phyloP scores from a whole-genome alignment of 1,140 invertebrate genomes.

The Popillia japonica region DNA sequence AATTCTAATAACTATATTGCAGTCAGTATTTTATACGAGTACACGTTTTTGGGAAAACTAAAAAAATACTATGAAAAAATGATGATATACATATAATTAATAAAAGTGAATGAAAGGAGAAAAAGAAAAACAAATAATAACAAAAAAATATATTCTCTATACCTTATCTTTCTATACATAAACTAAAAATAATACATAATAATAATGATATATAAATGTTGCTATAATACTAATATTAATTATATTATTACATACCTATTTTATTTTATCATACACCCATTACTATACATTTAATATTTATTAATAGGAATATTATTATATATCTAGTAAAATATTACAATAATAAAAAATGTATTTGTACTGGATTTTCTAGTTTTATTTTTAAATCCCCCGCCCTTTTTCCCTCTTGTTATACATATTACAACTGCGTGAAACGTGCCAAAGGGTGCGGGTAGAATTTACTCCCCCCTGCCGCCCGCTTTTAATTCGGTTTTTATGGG shows the following conservation, averaged over 20 bases:
- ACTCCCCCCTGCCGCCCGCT: background rate
- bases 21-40: conserved; percentile 57
- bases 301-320: conserved; percentile 59
- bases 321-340: conserved; percentile 61
- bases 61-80: background rate
- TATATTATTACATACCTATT: conserved; percentile 52
- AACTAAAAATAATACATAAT: conserved; percentile 50
- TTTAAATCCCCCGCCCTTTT: too few relatives aligned
- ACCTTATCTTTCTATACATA: conserved; percentile 60
- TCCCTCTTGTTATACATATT: too few relatives aligned
- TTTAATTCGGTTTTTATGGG: conserved; percentile 18
- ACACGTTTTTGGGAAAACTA: conserved; percentile 59
- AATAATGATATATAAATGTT: conserved; percentile 59
- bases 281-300: conserved; percentile 57
- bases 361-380: conserved; percentile 51
- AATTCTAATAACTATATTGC: conserved; percentile 48
- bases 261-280: conserved; percentile 61
- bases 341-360: conserved; percentile 62
- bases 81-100: background rate
- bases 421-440: background rate
- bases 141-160: conserved; percentile 56
- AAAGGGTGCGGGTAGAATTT: too few relatives aligned
- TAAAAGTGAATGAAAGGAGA: background rate
- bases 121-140: background rate
- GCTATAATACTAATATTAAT: conserved; percentile 57